A percentile compares a stretch with the other conserved stretches of the same genome.
Conservation (phyloP, 2,888 invertebrate species). For the Leistus spinibarbis region DNA sequence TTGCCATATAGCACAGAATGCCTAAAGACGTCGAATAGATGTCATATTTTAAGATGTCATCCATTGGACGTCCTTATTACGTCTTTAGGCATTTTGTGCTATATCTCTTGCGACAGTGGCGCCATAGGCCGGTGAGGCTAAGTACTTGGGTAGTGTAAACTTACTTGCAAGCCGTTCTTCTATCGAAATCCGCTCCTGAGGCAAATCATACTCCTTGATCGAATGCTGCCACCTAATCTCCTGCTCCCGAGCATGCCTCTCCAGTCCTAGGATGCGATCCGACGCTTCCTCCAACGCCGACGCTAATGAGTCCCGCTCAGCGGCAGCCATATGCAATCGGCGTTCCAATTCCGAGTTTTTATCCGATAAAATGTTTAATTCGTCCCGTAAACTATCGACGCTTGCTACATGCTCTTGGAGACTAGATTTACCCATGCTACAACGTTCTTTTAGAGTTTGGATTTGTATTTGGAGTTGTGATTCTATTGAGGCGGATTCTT, state of each 20-base stretch:
- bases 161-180: constrained; percentile 61
- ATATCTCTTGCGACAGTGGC: too few species aligned
- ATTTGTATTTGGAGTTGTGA: constrained; percentile 81
- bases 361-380: constrained; percentile 81
- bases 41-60: too few species aligned
- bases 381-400: constrained; percentile 84
- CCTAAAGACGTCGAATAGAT: too few species aligned
- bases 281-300: constrained; percentile 88
- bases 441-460: constrained; percentile 82
- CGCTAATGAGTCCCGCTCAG: constrained; percentile 80
- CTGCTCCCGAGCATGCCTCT: constrained; percentile 82
- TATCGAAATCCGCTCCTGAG: constrained; percentile 54
- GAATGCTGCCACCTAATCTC: constrained; percentile 60
- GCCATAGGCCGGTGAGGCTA: too few species aligned
- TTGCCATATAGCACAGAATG: too few species aligned
- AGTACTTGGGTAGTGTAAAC: too few species aligned
- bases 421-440: constrained; percentile 70
- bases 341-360: constrained; percentile 86
- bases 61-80: too few species aligned
- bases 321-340: constrained; percentile 73
- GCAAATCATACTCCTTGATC: constrained; percentile 53
- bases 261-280: constrained; percentile 84
- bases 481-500: constrained; percentile 81
- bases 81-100: too few species aligned
- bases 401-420: constrained; percentile 86